These are phyloP conservation scores for Arbacia lixula DNA, from an alignment of 53 echinoderm and acorn worm species.

Conservation along the genomic window DNA sequence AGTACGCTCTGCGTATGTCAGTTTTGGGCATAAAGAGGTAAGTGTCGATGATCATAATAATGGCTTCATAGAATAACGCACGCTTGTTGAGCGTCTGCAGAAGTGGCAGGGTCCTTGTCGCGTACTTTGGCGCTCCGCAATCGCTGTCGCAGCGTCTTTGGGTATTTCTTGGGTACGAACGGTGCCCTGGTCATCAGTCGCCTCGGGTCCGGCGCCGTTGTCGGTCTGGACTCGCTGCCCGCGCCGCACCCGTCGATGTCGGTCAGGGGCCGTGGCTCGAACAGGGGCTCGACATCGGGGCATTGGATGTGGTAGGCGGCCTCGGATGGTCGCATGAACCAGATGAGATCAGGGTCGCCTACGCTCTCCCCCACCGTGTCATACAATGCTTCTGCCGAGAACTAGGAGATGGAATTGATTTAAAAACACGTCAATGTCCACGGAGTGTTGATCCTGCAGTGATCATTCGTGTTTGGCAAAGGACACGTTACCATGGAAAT, in stretches of 20 bases:
- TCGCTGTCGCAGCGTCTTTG: neutral
- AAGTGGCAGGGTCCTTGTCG: neutral
- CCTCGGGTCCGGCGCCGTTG: constrained; percentile 29
- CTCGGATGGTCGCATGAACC: constrained; percentile 94
- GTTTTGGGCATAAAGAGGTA: too few relatives aligned
- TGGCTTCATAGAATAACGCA: constrained; percentile 1
- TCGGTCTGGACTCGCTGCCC: constrained; percentile 18
- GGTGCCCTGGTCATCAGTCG: constrained; percentile 46
- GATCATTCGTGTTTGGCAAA: too few relatives aligned
- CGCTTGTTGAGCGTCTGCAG: neutral
- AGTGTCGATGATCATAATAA: too few relatives aligned
- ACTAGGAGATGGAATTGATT: constrained; percentile 21
- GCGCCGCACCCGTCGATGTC: neutral
- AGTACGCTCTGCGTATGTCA: too few relatives aligned
- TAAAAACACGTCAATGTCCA: too few relatives aligned
- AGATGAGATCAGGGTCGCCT: constrained; percentile 75
- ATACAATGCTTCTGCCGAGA: constrained; percentile 58
- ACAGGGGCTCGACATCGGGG: constrained; percentile 9
- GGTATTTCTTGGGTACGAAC: constrained; percentile 65
- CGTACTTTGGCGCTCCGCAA: constrained; percentile 31
- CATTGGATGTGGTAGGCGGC: constrained; percentile 61
- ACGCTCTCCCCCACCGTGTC: constrained; percentile 75
- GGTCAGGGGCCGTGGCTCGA: neutral
- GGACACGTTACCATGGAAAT: too few relatives aligned
- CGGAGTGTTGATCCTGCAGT: too few relatives aligned